A percentile compares a stretch with the other conserved stretches of the same genome.
Conservation (phyloP, 2,113 vertebrate species). For the Nibea coibor region DNA sequence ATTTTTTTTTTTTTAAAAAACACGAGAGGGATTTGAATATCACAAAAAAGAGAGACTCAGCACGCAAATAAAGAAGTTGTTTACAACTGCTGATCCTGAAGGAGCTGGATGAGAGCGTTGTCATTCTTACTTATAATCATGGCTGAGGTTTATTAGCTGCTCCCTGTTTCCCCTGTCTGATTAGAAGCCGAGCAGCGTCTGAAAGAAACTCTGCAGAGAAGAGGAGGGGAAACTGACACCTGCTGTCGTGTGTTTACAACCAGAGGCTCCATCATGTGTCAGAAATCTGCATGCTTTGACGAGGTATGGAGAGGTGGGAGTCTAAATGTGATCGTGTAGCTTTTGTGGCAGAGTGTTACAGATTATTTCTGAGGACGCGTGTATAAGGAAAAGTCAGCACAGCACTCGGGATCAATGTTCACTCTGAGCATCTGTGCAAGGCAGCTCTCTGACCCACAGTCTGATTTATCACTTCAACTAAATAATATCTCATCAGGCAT, state of each 20-base stretch:
- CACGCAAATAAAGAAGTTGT: slow-evolving; percentile 53
- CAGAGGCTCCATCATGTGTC: slow-evolving; percentile 24
- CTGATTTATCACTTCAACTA: slow-evolving; percentile 20
- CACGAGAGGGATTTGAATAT: slow-evolving; percentile 54
- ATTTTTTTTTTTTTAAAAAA: too few relatives aligned
- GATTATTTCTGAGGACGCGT: neutral
- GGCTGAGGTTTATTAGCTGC: slow-evolving; percentile 51
- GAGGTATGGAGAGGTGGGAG: neutral
- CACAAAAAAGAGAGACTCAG: slow-evolving; percentile 24
- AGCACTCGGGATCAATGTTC: neutral
- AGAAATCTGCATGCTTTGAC: slow-evolving; percentile 8
- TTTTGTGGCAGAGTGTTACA: neutral
- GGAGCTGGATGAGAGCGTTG: slow-evolving; percentile 35
- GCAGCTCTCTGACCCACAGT: neutral
- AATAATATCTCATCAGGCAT: slow-evolving; percentile 19
- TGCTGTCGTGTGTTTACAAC: slow-evolving; percentile 53
- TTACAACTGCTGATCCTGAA: slow-evolving; percentile 53
- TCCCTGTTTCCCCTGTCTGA: slow-evolving; percentile 22
- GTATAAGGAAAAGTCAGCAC: neutral
- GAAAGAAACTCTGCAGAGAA: slow-evolving; percentile 11
- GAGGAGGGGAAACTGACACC: slow-evolving; percentile 31
- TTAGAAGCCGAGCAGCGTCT: neutral
- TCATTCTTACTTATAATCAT: slow-evolving; percentile 31
- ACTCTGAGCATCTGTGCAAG: neutral
- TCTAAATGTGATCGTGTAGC: slow-evolving; percentile 1